Conservation (phyloP, 2,888 invertebrate genomes). For the Sinopyrophorus schimmeli region DNA sequence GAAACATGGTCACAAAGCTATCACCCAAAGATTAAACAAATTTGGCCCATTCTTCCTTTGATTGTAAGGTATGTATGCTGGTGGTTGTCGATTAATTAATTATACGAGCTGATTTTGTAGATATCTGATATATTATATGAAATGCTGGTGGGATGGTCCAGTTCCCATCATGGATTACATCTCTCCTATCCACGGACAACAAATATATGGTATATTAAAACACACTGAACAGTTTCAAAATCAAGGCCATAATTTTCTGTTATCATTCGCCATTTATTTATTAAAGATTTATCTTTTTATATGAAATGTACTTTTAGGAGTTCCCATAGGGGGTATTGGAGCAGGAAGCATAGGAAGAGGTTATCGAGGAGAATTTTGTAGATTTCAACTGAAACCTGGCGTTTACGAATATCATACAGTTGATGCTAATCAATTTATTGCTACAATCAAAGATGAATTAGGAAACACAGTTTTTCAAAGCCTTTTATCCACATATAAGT, state of each 20-base stretch:
- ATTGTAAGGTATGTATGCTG: conserved; percentile 65
- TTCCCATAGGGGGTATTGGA: conserved; percentile 82
- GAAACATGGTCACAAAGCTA: conserved; percentile 71
- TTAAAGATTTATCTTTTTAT: conserved; percentile 1
- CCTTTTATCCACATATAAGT: conserved; percentile 75
- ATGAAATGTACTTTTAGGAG: conserved; percentile 62
- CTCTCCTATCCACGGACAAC: conserved; percentile 69
- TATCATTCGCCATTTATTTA: no score
- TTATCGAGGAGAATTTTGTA: conserved; percentile 90
- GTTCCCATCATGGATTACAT: conserved; percentile 81
- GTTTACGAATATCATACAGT: conserved; percentile 83
- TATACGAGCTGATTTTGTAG: conserved; percentile 55
- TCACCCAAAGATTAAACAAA: conserved; percentile 68
- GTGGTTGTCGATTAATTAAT: not conserved
- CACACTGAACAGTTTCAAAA: no score
- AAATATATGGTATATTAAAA: conserved; percentile 86
- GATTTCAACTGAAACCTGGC: conserved; percentile 88
- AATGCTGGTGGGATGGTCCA: conserved; percentile 64
- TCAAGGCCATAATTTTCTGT: no score
- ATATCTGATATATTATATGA: conserved; percentile 72
- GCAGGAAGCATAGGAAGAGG: conserved; percentile 87
- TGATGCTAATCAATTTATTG: conserved; percentile 87
- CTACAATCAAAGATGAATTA: conserved; percentile 74
- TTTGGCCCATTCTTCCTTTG: conserved; percentile 71
- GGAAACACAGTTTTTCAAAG: conserved; percentile 76